Conservation (phyloP, 92 coral and sea anemone genomes). For the Palythoa grandis region DNA sequence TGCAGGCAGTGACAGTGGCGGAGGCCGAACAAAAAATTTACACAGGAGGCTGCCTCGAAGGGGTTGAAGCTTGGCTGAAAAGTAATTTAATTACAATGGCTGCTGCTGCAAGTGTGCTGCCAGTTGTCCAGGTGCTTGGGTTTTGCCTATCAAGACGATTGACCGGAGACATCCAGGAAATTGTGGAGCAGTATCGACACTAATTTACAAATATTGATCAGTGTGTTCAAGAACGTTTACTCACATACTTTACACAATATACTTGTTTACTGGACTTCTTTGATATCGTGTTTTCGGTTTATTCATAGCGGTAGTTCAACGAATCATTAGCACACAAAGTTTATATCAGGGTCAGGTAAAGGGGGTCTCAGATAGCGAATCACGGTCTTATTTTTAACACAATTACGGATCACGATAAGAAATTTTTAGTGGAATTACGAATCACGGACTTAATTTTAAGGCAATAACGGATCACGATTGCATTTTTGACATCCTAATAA, state of each 20-base stretch:
- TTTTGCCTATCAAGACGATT: constrained; percentile 76
- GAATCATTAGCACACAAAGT: not conserved
- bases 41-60: constrained; percentile 83
- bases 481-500: too few relatives aligned
- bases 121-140: constrained; percentile 74
- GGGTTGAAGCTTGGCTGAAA: constrained; percentile 85
- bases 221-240: not conserved
- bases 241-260: not conserved
- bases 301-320: not conserved
- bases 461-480: too few relatives aligned
- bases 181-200: constrained; percentile 52
- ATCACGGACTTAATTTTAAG: too few relatives aligned
- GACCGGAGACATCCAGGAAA: constrained; percentile 75
- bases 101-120: constrained; percentile 70
- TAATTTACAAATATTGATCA: not conserved
- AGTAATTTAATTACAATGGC: constrained; percentile 78
- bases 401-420: too few relatives aligned
- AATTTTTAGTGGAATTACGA: too few relatives aligned
- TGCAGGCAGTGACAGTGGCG: constrained; percentile 50
- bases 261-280: not conserved
- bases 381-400: too few relatives aligned
- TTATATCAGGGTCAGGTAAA: too few relatives aligned
- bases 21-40: constrained; percentile 64
- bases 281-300: not conserved
- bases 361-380: too few relatives aligned